Conservation (phyloP, 2,797 vertebrate species). For the Pampus argenteus region DNA sequence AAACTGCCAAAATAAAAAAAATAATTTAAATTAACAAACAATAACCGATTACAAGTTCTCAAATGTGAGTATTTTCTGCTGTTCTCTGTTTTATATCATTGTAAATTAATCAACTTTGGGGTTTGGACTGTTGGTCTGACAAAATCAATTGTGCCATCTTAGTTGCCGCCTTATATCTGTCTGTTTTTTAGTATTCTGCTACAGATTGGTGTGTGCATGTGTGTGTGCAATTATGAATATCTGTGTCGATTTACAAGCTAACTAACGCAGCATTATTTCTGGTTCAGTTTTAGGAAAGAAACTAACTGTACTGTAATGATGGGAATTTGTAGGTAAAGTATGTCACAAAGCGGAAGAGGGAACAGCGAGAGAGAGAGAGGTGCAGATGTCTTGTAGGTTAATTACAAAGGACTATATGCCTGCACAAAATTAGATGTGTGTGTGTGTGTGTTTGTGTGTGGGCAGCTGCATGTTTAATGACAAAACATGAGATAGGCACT, state of each 20-base stretch:
- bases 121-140: no score
- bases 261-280: constrained; percentile 70
- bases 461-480: constrained; percentile 79
- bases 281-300: constrained; percentile 46
- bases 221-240: constrained; percentile 42
- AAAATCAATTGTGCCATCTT: no score
- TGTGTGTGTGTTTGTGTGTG: constrained; percentile 47
- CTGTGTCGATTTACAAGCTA: constrained; percentile 59
- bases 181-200: constrained; percentile 6
- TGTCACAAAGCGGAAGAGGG: constrained; percentile 31
- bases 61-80: no score
- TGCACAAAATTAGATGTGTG: constrained; percentile 67
- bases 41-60: no score
- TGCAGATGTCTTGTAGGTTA: constrained; percentile 72
- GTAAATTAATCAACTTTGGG: no score
- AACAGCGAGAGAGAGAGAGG: background rate
- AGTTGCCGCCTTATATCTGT: background rate
- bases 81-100: no score
- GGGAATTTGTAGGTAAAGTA: constrained; percentile 51
- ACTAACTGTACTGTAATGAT: constrained; percentile 48
- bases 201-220: background rate
- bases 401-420: constrained; percentile 69
- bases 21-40: background rate
- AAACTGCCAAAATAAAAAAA: background rate
- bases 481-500: constrained; percentile 68